Conservation (phyloP, 2,113 vertebrate species). For the Clarias macrocephalus region DNA sequence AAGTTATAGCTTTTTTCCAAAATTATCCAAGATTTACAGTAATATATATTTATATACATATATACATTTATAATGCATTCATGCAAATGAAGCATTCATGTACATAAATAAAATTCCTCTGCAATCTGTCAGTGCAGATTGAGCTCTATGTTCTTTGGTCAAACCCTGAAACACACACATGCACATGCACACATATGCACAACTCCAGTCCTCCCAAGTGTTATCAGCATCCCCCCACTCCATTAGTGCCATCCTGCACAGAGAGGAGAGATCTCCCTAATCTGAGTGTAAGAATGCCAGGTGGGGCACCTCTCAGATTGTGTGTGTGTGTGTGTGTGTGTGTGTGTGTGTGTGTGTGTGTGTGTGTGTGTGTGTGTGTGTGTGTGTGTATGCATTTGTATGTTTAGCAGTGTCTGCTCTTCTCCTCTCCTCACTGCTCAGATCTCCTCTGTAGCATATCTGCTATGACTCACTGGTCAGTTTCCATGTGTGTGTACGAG, state of each 20-base stretch:
- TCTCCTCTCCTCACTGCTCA: slow-evolving; percentile 58
- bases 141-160: slow-evolving; percentile 63
- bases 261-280: slow-evolving; percentile 73
- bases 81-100: background rate
- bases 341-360: slow-evolving; percentile 28
- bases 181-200: slow-evolving; percentile 49
- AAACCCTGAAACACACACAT: slow-evolving; percentile 50
- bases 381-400: background rate
- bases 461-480: slow-evolving; percentile 61
- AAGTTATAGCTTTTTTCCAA: too few species aligned
- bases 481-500: background rate
- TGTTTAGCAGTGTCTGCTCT: slow-evolving; percentile 52
- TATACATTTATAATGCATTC: background rate
- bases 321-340: slow-evolving; percentile 29
- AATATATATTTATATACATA: too few species aligned
- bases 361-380: slow-evolving; percentile 23
- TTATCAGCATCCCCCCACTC: slow-evolving; percentile 74
- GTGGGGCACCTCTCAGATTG: slow-evolving; percentile 59
- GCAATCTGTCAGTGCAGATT: slow-evolving; percentile 51
- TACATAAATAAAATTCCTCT: background rate
- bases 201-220: slow-evolving; percentile 61
- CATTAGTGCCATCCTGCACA: slow-evolving; percentile 76
- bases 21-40: too few species aligned
- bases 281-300: slow-evolving; percentile 77
- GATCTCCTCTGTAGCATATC: slow-evolving; percentile 63